phyloP scores from a whole-genome alignment of 1,140 invertebrate genomes.

The Apocrypta bakeri region DNA sequence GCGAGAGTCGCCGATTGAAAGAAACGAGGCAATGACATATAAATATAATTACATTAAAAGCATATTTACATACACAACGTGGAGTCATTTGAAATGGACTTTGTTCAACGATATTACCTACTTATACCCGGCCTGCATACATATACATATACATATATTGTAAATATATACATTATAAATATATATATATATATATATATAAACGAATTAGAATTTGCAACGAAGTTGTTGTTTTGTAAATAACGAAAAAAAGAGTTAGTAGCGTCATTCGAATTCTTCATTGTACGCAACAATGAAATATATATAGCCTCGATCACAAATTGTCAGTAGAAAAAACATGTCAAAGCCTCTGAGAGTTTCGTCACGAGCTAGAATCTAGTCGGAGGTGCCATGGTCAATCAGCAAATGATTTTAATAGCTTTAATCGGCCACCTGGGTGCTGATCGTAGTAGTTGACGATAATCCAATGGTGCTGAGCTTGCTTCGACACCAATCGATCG shows the following conservation, averaged over 20 bases:
- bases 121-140: neutral
- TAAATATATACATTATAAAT: too few species aligned
- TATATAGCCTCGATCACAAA: too few species aligned
- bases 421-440: conserved; percentile 32
- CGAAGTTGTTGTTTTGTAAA: too few species aligned
- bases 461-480: neutral
- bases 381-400: neutral
- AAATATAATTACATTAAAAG: neutral
- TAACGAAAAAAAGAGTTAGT: too few species aligned
- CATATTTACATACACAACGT: neutral
- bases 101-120: neutral
- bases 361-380: neutral
- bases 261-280: too few species aligned
- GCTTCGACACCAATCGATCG: conserved; percentile 25
- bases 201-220: too few species aligned
- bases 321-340: neutral
- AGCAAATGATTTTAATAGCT: neutral
- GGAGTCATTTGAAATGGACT: neutral
- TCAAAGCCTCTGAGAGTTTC: neutral
- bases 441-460: conserved; percentile 17
- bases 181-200: too few species aligned
- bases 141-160: too few species aligned
- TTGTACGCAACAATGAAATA: too few species aligned
- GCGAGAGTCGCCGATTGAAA: neutral
- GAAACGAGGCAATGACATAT: neutral